Conservation (phyloP, 2,888 invertebrate species). For the Yponomeuta malinellus region DNA sequence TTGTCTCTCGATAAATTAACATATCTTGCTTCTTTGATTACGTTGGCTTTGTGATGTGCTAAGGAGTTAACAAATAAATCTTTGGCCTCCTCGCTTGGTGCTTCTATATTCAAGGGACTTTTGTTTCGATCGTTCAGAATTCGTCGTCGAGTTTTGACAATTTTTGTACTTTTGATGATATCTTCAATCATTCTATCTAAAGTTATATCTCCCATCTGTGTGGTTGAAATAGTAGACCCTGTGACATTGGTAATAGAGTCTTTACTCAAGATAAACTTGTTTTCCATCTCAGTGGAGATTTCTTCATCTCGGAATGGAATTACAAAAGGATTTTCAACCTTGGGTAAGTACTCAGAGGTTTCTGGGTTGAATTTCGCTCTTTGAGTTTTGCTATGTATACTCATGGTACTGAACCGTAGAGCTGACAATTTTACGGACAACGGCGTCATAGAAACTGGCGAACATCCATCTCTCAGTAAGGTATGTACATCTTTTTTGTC, state of each 20-base stretch:
- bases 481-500: slow-evolving; percentile 60
- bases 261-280: slow-evolving; percentile 61
- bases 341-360: slow-evolving; percentile 70
- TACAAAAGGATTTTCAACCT: slow-evolving; percentile 59
- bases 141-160: slow-evolving; percentile 58
- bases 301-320: slow-evolving; percentile 64
- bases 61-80: slow-evolving; percentile 62
- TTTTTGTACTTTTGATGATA: slow-evolving; percentile 75
- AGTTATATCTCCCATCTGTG: slow-evolving; percentile 71
- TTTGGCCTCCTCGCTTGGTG: slow-evolving; percentile 48
- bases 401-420: slow-evolving; percentile 73
- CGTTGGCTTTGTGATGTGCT: slow-evolving; percentile 55
- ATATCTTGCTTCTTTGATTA: slow-evolving; percentile 65
- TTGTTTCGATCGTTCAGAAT: slow-evolving; percentile 39
- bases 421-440: slow-evolving; percentile 77
- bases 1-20: slow-evolving; percentile 63
- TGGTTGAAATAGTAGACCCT: slow-evolving; percentile 66
- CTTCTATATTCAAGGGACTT: slow-evolving; percentile 40
- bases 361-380: slow-evolving; percentile 49
- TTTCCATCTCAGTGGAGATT: slow-evolving; percentile 66
- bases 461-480: slow-evolving; percentile 62
- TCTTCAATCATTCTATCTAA: slow-evolving; percentile 78
- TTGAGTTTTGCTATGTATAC: slow-evolving; percentile 54
- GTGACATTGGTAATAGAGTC: slow-evolving; percentile 51
- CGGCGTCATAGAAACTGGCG: slow-evolving; percentile 74